Conservation (phyloP, 2,113 vertebrate genomes). For the Semnornis frantzii region DNA sequence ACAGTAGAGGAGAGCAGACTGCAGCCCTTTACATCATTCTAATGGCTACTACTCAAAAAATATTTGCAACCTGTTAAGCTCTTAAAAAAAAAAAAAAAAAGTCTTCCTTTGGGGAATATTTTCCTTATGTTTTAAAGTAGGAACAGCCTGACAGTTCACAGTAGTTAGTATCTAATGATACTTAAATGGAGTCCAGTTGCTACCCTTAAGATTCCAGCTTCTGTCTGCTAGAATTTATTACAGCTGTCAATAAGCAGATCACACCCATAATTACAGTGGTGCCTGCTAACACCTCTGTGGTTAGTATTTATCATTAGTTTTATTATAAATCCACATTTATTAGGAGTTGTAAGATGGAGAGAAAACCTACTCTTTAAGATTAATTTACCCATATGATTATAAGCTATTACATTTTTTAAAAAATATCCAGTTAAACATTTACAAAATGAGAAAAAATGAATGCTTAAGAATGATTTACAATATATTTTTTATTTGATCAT, state of each 20-base stretch:
- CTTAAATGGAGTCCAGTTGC: slow-evolving; percentile 59
- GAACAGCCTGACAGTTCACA: slow-evolving; percentile 59
- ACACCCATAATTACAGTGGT: slow-evolving; percentile 43
- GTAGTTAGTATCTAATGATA: slow-evolving; percentile 51
- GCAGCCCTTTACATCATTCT: background rate
- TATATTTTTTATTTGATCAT: slow-evolving; percentile 34
- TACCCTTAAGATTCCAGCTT: slow-evolving; percentile 49
- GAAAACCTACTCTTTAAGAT: background rate
- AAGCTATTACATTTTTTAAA: background rate
- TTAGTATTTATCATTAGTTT: slow-evolving; percentile 59
- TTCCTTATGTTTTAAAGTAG: slow-evolving; percentile 68
- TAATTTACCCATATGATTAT: background rate
- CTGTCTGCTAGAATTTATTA: slow-evolving; percentile 64
- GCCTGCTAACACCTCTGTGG: slow-evolving; percentile 58
- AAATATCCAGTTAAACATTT: background rate
- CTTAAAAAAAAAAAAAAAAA: slow-evolving; percentile 38
- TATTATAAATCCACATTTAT: slow-evolving; percentile 28
- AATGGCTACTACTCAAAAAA: background rate
- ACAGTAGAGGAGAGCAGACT: background rate
- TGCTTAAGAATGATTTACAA: background rate
- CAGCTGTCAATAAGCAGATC: slow-evolving; percentile 63
- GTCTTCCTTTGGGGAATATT: slow-evolving; percentile 47
- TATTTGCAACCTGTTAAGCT: slow-evolving; percentile 43
- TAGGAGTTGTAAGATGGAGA: background rate
- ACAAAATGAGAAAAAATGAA: background rate